phyloP scores from a whole-genome alignment of 2,888 invertebrate species.

The Amphipyra berbera region DNA sequence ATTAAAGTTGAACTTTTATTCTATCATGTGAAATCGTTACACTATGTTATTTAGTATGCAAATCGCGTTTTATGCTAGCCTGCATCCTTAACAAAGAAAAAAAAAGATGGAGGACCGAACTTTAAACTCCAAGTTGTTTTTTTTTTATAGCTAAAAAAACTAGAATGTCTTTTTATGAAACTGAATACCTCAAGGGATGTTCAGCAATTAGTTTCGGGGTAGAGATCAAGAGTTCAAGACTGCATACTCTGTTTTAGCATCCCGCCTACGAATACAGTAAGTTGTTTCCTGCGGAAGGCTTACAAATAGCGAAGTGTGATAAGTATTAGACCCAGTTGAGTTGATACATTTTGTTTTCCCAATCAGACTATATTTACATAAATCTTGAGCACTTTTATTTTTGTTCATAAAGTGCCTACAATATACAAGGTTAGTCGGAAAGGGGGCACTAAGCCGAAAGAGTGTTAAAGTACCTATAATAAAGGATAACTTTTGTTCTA shows the following conservation, averaged over 20 bases:
- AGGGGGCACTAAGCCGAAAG: no score
- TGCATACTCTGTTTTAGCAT: not conserved
- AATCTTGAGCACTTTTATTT: no score
- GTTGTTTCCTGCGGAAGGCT: not conserved
- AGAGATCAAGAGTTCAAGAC: no score
- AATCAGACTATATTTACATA: no score
- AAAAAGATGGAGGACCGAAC: conserved; percentile 15
- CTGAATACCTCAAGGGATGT: no score
- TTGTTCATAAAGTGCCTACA: no score
- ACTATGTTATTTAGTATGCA: conserved; percentile 31
- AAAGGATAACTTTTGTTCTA: no score
- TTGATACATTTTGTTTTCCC: no score
- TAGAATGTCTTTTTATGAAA: no score
- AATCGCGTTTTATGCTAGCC: conserved; percentile 29
- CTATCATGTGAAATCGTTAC: conserved; percentile 21
- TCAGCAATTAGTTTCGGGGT: not conserved
- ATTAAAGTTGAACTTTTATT: conserved; percentile 28
- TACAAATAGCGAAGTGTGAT: not conserved
- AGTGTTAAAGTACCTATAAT: no score
- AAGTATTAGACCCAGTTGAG: no score
- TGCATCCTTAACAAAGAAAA: conserved; percentile 21
- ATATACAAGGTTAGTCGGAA: no score
- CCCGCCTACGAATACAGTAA: conserved; percentile 1
- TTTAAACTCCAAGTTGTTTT: conserved; percentile 13
- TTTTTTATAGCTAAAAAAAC: not conserved